A percentile compares a stretch with the other conserved stretches of the same genome.
Evolutionary conservation across 2,888 invertebrate genomes (phyloP).

Genomic region (Carcina quercana): DNA sequence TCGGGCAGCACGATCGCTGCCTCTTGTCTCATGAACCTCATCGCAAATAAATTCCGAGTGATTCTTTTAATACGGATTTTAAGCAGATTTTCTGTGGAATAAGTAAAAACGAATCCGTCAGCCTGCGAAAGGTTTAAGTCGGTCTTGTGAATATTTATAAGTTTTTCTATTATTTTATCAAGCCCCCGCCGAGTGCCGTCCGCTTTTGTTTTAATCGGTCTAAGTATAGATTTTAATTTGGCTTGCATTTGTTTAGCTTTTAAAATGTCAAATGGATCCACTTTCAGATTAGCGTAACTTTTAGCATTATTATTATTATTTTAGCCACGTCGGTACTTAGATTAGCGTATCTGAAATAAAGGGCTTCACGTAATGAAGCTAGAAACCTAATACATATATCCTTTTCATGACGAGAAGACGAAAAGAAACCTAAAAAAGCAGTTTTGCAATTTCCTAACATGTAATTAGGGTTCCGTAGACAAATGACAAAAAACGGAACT

Average conservation of each 20-base stretch:
- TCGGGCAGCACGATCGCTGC: too few relatives aligned
- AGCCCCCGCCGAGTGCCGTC: conserved; percentile 38
- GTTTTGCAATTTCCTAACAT: too few relatives aligned
- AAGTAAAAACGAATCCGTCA: conserved; percentile 74
- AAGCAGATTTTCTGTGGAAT: conserved; percentile 74
- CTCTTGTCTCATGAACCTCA: conserved; percentile 12
- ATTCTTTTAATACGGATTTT: conserved; percentile 74
- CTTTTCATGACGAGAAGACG: too few relatives aligned
- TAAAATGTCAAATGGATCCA: conserved; percentile 1
- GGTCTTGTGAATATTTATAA: conserved; percentile 69
- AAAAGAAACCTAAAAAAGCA: too few relatives aligned
- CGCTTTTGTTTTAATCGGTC: conserved; percentile 46
- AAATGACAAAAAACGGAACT: too few relatives aligned
- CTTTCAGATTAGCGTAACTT: too few relatives aligned
- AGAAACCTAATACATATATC: too few relatives aligned
- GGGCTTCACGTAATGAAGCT: too few relatives aligned
- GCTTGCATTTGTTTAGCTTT: conserved; percentile 30
- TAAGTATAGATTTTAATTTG: conserved; percentile 48
- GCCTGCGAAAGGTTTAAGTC: conserved; percentile 65
- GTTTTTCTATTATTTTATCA: conserved; percentile 72
- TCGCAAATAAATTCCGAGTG: conserved; percentile 70
- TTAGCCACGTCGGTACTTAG: too few relatives aligned
- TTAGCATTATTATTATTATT: too few relatives aligned
- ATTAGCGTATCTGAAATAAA: too few relatives aligned
- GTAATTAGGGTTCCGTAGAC: too few relatives aligned